phyloP scores from a whole-genome alignment of 2,113 vertebrate genomes.

The Lophius piscatorius region DNA sequence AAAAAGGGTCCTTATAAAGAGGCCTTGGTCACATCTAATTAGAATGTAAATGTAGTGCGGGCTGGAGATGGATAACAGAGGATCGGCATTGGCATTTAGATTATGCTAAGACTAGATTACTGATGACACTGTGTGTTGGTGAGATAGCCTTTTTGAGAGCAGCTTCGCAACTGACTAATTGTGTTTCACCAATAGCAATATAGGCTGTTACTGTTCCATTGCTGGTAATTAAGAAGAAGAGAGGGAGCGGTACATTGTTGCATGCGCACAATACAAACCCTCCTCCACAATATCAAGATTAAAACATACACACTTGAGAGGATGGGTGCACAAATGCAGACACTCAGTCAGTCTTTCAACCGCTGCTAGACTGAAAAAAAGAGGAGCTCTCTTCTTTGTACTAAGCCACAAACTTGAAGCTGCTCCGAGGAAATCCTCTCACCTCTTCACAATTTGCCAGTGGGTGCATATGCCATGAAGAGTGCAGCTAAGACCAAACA shows the following conservation, averaged over 20 bases:
- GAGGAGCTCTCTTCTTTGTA: constrained; percentile 40
- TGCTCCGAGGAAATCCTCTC: constrained; percentile 58
- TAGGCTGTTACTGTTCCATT: constrained; percentile 40
- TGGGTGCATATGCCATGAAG: constrained; percentile 71
- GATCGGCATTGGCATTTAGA: constrained; percentile 81
- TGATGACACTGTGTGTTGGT: constrained; percentile 75
- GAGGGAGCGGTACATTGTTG: constrained; percentile 52
- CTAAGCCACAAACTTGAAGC: constrained; percentile 47
- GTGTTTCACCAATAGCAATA: constrained; percentile 65
- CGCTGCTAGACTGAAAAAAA: constrained; percentile 42
- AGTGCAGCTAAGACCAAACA: constrained; percentile 70
- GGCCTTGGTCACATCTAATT: constrained; percentile 72
- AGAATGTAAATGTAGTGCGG: constrained; percentile 78
- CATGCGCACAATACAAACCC: constrained; percentile 39
- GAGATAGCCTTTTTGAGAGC: constrained; percentile 74
- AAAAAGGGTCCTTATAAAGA: constrained; percentile 71
- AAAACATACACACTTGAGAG: constrained; percentile 25
- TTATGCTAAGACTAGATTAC: constrained; percentile 78
- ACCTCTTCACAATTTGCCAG: constrained; percentile 65
- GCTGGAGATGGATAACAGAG: constrained; percentile 70
- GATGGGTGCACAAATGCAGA: constrained; percentile 16
- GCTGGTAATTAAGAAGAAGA: constrained; percentile 65
- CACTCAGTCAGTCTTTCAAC: constrained; percentile 47
- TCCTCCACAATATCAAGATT: background rate
- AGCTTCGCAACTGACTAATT: constrained; percentile 74